Conservation (phyloP, 2,888 invertebrate species). For the Electrophaes corylata region DNA sequence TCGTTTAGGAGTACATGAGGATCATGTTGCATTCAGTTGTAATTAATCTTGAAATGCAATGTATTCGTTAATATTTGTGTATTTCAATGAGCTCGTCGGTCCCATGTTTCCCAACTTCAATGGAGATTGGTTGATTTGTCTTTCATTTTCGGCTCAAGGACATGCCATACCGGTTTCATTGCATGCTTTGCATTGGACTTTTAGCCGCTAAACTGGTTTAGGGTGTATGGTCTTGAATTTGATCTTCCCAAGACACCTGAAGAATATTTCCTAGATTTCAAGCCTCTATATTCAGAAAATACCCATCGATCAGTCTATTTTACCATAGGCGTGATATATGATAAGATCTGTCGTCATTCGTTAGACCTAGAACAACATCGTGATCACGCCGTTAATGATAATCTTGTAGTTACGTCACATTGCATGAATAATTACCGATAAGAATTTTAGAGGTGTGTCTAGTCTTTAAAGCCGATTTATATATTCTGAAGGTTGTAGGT, state of each 20-base stretch:
- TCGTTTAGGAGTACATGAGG: constrained; percentile 3
- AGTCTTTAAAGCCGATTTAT: constrained; percentile 17
- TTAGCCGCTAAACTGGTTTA: constrained; percentile 8
- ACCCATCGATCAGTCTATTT: constrained; percentile 25
- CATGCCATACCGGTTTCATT: constrained; percentile 27
- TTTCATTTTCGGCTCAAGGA: constrained; percentile 25
- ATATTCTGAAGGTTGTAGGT: constrained; percentile 2
- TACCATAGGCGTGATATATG: constrained; percentile 30
- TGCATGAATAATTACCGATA: constrained; percentile 45
- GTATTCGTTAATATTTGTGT: not conserved
- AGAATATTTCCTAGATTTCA: not conserved
- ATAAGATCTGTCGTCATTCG: constrained; percentile 26
- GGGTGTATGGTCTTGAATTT: constrained; percentile 2
- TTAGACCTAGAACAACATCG: constrained; percentile 35
- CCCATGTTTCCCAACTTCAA: constrained; percentile 1
- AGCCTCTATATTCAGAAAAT: constrained; percentile 24
- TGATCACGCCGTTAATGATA: constrained; percentile 32
- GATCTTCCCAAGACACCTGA: not conserved
- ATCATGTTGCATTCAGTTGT: constrained; percentile 6
- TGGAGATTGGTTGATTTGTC: constrained; percentile 18
- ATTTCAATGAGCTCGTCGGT: constrained; percentile 7
- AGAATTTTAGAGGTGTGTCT: constrained; percentile 45
- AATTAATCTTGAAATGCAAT: not conserved
- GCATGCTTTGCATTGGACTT: constrained; percentile 12
- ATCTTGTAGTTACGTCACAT: constrained; percentile 23